Percentiles rank a stretch among this genome's conserved stretches.
Evolutionary conservation across 2,888 invertebrate species (phyloP).

Genomic region (Sphinx pinastri): DNA sequence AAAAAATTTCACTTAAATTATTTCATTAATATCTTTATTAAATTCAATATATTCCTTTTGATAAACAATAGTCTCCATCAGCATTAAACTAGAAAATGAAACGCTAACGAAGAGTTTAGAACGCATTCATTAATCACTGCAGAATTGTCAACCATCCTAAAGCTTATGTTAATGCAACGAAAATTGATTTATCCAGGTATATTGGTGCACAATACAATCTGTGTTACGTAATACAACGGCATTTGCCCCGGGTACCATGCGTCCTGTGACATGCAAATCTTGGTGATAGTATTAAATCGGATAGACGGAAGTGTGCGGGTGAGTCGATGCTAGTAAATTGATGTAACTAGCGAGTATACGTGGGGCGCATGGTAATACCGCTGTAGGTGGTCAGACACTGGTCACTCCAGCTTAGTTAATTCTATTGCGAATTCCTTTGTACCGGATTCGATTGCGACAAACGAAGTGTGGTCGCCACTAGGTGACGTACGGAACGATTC

Average conservation of each 20-base stretch:
- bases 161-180: conserved; percentile 46
- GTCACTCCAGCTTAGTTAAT: conserved; percentile 63
- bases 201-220: conserved; percentile 60
- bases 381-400: conserved; percentile 41
- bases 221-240: conserved; percentile 60
- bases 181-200: conserved; percentile 63
- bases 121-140: conserved; percentile 29
- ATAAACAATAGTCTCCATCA: conserved; percentile 2
- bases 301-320: conserved; percentile 65
- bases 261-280: conserved; percentile 82
- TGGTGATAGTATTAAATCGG: conserved; percentile 80
- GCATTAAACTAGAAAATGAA: conserved; percentile 5
- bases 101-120: not conserved
- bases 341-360: conserved; percentile 70
- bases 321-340: conserved; percentile 65
- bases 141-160: conserved; percentile 36
- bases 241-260: conserved; percentile 59
- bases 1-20: too few relatives aligned
- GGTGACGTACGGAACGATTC: conserved; percentile 17
- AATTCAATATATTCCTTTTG: not conserved
- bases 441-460: conserved; percentile 51
- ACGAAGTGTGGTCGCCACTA: conserved; percentile 43
- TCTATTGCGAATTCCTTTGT: conserved; percentile 65
- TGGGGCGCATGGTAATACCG: conserved; percentile 53
- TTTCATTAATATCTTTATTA: not conserved